Evolutionary conservation across 2,797 vertebrate species (phyloP).

Genomic region (Enteromius unitaeniatus): DNA sequence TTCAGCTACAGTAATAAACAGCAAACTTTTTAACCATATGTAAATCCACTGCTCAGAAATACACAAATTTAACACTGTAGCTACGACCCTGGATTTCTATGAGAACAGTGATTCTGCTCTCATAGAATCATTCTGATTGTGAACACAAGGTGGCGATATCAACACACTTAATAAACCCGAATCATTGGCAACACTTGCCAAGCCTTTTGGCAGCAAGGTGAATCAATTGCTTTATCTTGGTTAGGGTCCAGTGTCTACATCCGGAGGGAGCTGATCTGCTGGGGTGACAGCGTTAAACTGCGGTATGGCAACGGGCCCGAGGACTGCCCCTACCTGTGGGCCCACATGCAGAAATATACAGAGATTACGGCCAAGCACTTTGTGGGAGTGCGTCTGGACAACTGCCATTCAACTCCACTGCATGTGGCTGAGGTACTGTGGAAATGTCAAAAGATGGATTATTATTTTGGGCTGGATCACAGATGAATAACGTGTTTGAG

Average conservation of each 20-base stretch:
- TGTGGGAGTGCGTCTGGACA: slow-evolving; percentile 92
- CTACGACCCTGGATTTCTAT: not conserved
- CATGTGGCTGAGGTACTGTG: slow-evolving; percentile 92
- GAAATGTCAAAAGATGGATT: slow-evolving; percentile 13
- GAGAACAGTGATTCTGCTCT: not conserved
- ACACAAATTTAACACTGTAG: too few species aligned
- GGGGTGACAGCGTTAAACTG: slow-evolving; percentile 96
- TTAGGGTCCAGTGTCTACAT: slow-evolving; percentile 92
- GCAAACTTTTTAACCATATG: not conserved
- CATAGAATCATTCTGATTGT: not conserved
- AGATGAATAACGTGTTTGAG: slow-evolving; percentile 29
- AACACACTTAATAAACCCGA: not conserved
- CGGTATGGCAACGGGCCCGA: slow-evolving; percentile 90
- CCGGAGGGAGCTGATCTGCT: slow-evolving; percentile 93
- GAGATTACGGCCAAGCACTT: slow-evolving; percentile 91
- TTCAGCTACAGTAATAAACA: too few species aligned
- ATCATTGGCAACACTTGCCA: not conserved
- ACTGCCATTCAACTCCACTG: slow-evolving; percentile 96
- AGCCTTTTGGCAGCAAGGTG: not conserved
- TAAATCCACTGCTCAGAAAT: not conserved
- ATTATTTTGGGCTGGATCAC: slow-evolving; percentile 24
- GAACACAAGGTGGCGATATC: slow-evolving; percentile 41
- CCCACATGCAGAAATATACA: slow-evolving; percentile 94
- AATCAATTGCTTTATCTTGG: slow-evolving; percentile 17
- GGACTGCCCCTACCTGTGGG: slow-evolving; percentile 95